Evolutionary conservation across 2,797 vertebrate species (phyloP), one percentile per base, ranked within the genome.

Genomic region (Enteromius viviparus): DNA sequence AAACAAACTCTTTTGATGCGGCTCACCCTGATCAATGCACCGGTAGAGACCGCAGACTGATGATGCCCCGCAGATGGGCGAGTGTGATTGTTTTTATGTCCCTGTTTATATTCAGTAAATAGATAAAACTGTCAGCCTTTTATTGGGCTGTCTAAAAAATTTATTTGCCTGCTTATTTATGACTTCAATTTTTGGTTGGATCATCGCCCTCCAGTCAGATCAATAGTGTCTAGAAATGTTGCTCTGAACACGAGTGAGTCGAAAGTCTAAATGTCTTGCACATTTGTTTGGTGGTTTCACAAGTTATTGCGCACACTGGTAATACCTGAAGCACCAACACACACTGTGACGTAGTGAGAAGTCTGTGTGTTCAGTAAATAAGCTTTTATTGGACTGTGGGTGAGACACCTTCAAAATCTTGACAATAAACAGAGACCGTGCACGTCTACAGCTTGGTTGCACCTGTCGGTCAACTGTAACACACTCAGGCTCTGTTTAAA

Each of bases 291-390:
- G 51, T 62, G 53, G 42, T 75, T 82, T 66, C 14, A 81, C 49
- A 42, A 17, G 34, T 3, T 26, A 68, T 14, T 17, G n/a, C 23
- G 71, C 37, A 72, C 37, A 34, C n/a, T 49, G 26, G 26, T 62
- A 62, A 72, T 10, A 72, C 80, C 29, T 17, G 12, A 74, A 81
- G 62, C 26, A 6, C 2, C 12, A 34, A 78, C 11, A 66, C 29
- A 32, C 66, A 70, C 60, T 42, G 19, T 78, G 58, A 78, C 26
- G 42, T n/a, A 65, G 17, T 32, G 76, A 32, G 40, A 47, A 19
- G 14, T 55, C 26, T 47, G 9, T 83, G 74, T 83, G 64, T 77
- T 68, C 74, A 58, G 74, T 68, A 83, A 77, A 83, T 15, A 76
- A 77, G 40, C 72, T 68, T 53, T 29, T 14, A 83, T 68, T 76